Evolutionary conservation across 2,113 vertebrate genomes (phyloP), one percentile per base, ranked within the genome.

Genomic region (Bothrops jararaca): DNA sequence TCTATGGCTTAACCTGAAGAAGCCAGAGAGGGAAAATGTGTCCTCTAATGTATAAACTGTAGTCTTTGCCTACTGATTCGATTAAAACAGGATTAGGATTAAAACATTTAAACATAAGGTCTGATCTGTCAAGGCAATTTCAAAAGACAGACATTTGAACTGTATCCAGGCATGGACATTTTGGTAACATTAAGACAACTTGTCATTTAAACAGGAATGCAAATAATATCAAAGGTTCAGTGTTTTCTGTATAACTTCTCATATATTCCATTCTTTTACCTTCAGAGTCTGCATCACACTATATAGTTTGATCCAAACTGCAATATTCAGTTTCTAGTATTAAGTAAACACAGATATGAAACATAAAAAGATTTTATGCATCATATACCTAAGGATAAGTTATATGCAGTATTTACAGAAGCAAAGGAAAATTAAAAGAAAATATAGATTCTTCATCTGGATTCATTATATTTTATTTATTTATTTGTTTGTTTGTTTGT

Each of bases 401-500:
- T 56, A 39, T 29, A 10, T 87, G 45, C 10, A 48, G 34, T 15
- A 22, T 52, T 91, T 10, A 91, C 24, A 10, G 34, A 54, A 93
- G 53, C 48, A 90, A 64, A n/a, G 39, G 45, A 1, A 42, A 86
- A 34, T 50, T 24, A 58, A 24, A 42, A 52, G n/a, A 94, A 91
- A 45, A 7, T 24, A 26, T 48, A 89, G 11, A 3, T 29, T 86
- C 18, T 34, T 7, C 18, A 89, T 85, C 23, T 89, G 54, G 42
- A 10, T 92, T 93, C 91, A 12, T 86, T 39, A 86, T n/a, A 60
- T 91, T 60, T n/a, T n/a, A n/a, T n/a, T n/a, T n/a, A n/a, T n/a
- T n/a, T n/a, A n/a, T n/a, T n/a, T n/a, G n/a, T n/a, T n/a, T n/a
- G n/a, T n/a, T n/a, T n/a, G n/a, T n/a, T n/a, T n/a, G n/a, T n/a